Conservation (phyloP, 2,888 invertebrate species). For the Eremobia ochroleuca region DNA sequence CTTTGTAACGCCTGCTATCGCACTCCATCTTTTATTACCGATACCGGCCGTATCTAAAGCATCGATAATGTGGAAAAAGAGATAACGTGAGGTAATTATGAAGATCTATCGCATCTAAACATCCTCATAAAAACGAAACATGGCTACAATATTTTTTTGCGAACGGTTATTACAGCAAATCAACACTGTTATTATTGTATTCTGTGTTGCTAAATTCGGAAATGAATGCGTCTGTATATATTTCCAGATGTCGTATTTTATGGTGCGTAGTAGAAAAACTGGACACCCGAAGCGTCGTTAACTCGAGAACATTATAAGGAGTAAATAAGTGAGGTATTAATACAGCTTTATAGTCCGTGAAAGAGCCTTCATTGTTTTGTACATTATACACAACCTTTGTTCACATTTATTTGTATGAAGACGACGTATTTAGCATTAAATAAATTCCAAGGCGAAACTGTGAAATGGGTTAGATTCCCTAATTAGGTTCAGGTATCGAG, state of each 20-base stretch:
- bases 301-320: slow-evolving; percentile 90
- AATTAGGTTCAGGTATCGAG: slow-evolving; percentile 55
- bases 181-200: slow-evolving; percentile 75
- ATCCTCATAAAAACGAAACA: slow-evolving; percentile 60
- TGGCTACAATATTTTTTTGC: slow-evolving; percentile 58
- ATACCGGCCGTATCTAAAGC: slow-evolving; percentile 73
- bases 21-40: slow-evolving; percentile 77
- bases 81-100: slow-evolving; percentile 67
- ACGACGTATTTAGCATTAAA: slow-evolving; percentile 78
- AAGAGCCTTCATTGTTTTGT: slow-evolving; percentile 87
- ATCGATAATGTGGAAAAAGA: slow-evolving; percentile 74
- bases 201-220: slow-evolving; percentile 79
- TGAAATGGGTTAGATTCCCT: slow-evolving; percentile 58
- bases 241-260: slow-evolving; percentile 87
- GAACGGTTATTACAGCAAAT: slow-evolving; percentile 69
- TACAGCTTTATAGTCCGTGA: slow-evolving; percentile 89
- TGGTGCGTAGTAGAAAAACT: slow-evolving; percentile 87
- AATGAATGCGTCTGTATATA: slow-evolving; percentile 81
- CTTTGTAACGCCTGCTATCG: slow-evolving; percentile 81
- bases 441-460: slow-evolving; percentile 71
- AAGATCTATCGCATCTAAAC: slow-evolving; percentile 65
- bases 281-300: slow-evolving; percentile 87
- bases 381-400: slow-evolving; percentile 77
- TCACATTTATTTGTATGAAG: slow-evolving; percentile 75
- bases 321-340: slow-evolving; percentile 89